A percentile compares a stretch with the other conserved stretches of the same genome.
Evolutionary conservation across 2,797 vertebrate species (phyloP).

Genomic region (Uromys caudimaculatus): DNA sequence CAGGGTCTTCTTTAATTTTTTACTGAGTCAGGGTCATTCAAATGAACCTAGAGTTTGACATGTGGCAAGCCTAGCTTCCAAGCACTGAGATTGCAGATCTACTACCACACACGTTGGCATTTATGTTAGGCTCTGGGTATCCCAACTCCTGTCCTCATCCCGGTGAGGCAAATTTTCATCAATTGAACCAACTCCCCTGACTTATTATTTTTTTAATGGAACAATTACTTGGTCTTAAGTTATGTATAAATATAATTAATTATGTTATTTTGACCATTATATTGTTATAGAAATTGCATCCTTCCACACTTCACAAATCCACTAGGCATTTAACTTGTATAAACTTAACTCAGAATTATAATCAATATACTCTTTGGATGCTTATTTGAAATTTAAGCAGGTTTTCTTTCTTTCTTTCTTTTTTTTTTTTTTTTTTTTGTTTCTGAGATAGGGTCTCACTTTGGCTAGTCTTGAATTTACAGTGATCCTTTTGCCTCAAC

Average conservation of each 20-base stretch:
- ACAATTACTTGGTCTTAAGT: conserved; percentile 17
- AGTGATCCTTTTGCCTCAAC: neutral
- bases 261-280: neutral
- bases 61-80: neutral
- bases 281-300: neutral
- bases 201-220: neutral
- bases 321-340: neutral
- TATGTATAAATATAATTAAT: neutral
- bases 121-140: neutral
- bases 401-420: neutral
- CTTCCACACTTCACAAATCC: neutral
- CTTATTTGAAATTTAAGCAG: neutral
- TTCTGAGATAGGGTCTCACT: neutral
- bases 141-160: neutral
- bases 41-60: neutral
- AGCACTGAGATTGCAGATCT: neutral
- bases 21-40: neutral
- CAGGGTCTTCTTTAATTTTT: neutral
- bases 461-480: neutral
- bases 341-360: neutral
- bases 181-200: neutral
- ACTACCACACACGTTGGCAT: neutral
- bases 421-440: neutral
- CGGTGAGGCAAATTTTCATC: neutral
- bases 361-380: neutral